These are phyloP conservation scores for Coregonus sp. DNA, from an alignment of 2,797 vertebrate genomes.

Conservation along the genomic window DNA sequence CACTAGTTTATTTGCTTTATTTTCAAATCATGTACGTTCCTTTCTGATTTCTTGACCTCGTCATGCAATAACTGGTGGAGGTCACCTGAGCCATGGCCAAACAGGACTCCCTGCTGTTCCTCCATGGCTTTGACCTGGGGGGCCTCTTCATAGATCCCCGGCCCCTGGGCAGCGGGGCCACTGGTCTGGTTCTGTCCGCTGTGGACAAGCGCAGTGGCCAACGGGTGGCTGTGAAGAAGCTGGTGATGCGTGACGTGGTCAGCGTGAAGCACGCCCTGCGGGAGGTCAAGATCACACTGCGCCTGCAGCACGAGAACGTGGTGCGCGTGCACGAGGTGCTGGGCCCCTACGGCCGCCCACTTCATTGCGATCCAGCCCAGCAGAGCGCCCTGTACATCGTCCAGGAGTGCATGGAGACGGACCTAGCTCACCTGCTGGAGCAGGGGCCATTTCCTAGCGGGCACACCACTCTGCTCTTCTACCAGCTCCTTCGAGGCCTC, in stretches of 20 bases:
- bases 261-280: slow-evolving; percentile 89
- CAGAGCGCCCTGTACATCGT: slow-evolving; percentile 87
- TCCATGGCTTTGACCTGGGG: slow-evolving; percentile 90
- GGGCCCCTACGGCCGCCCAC: slow-evolving; percentile 81
- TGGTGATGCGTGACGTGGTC: slow-evolving; percentile 80
- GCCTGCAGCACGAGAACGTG: slow-evolving; percentile 90
- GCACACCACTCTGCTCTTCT: slow-evolving; percentile 94
- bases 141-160: slow-evolving; percentile 85
- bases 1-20: neutral
- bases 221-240: slow-evolving; percentile 92
- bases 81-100: slow-evolving; percentile 80
- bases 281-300: slow-evolving; percentile 91
- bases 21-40: slow-evolving; percentile 6
- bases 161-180: slow-evolving; percentile 88
- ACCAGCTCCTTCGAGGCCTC: slow-evolving; percentile 94
- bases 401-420: slow-evolving; percentile 96
- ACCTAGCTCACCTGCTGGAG: slow-evolving; percentile 88
- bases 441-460: slow-evolving; percentile 84
- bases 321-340: slow-evolving; percentile 91
- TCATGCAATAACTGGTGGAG: neutral
- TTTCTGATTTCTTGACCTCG: neutral
- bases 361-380: slow-evolving; percentile 80
- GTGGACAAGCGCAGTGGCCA: slow-evolving; percentile 82
- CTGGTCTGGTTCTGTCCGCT: slow-evolving; percentile 90
- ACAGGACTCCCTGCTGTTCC: slow-evolving; percentile 78